Evolutionary conservation across 1,140 invertebrate genomes (phyloP).

Genomic region (Yoshiicerus persimilis): DNA sequence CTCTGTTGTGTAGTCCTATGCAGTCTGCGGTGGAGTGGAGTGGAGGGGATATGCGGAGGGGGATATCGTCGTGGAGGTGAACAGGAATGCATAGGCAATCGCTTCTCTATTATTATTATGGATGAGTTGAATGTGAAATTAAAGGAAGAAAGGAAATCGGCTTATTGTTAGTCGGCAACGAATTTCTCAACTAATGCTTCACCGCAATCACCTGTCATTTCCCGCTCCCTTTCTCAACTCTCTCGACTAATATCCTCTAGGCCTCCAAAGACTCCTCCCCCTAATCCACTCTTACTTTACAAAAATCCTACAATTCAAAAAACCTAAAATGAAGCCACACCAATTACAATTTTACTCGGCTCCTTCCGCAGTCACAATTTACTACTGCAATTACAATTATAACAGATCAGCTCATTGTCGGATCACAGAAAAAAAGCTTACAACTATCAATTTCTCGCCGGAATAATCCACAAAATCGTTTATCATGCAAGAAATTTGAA

Average conservation of each 20-base stretch:
- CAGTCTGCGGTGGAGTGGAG: too few relatives aligned
- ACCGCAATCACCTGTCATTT: conserved; percentile 3
- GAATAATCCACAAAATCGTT: too few relatives aligned
- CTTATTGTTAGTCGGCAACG: background rate
- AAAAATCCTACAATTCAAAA: background rate
- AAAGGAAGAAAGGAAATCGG: background rate
- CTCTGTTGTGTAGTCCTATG: too few relatives aligned
- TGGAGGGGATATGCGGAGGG: too few relatives aligned
- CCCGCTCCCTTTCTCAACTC: background rate
- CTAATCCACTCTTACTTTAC: background rate
- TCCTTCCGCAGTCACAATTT: background rate
- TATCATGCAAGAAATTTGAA: too few relatives aligned
- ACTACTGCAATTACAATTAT: background rate
- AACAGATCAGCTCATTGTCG: background rate
- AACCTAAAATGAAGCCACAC: background rate
- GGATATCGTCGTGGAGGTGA: too few relatives aligned
- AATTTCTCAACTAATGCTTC: background rate
- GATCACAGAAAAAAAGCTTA: background rate
- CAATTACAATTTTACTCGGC: background rate
- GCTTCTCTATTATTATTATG: background rate
- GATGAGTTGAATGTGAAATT: background rate
- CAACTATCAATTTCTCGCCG: too few relatives aligned
- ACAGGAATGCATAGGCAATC: background rate
- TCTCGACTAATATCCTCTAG: background rate
- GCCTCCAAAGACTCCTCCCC: background rate